These are phyloP conservation scores for Pyrgus malvae DNA, from an alignment of 2,888 invertebrate species.

Conservation along the genomic window DNA sequence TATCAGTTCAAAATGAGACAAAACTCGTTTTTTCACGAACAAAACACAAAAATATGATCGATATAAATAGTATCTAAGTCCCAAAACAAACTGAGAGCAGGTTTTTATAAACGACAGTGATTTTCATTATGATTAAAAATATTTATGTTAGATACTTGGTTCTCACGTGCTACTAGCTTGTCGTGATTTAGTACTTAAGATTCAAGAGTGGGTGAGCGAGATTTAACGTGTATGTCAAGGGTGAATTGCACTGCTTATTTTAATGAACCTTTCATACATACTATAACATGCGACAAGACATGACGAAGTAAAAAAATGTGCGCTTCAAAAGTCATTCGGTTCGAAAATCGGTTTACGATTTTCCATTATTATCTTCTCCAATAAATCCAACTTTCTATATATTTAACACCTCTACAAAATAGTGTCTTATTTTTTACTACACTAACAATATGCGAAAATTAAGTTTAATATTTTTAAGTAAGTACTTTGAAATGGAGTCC, in stretches of 20 bases:
- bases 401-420: no score
- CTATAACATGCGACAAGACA: neutral
- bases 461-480: no score
- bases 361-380: no score
- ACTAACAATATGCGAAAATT: no score
- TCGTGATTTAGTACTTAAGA: conserved; percentile 22
- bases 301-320: neutral
- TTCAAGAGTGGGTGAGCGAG: conserved; percentile 19
- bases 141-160: neutral
- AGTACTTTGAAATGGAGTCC: no score
- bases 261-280: conserved; percentile 14
- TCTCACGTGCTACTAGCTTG: conserved; percentile 11
- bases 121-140: neutral
- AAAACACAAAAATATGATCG: neutral
- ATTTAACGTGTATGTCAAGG: conserved; percentile 21
- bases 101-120: conserved; percentile 1
- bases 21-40: neutral
- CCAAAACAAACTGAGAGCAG: neutral
- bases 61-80: neutral
- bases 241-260: conserved; percentile 17
- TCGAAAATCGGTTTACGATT: no score
- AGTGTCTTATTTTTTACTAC: no score
- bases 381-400: no score
- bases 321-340: no score
- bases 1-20: neutral